Base-by-base conservation (phyloP, 1,140 invertebrate species). In the Lepidurus couesii region DNA sequence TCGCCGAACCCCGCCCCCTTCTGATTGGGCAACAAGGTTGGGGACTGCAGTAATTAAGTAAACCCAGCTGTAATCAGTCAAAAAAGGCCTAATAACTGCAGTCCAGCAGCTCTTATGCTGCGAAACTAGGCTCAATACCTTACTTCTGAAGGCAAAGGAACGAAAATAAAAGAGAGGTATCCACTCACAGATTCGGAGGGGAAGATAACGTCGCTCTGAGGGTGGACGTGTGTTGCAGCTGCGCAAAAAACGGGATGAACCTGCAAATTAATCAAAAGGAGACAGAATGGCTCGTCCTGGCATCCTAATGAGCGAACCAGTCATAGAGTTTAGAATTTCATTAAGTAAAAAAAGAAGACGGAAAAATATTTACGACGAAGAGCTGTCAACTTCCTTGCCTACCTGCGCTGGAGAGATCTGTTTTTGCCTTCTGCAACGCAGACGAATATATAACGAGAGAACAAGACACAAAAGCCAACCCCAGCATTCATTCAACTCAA, bases 31-130 rank as follows among this genome's bases (percentile, higher is more conserved):
- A 13, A 65, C 53, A 21, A 21, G 45, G 53, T 65, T 65, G 53
- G 53, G 53, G 53, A 65, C 53, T 65, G 53, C 53, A 65, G 53
- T 65, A 65, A 65, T 65, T 65, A 65, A 65, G 53, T 65, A 65
- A 34, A 65, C 53, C 21, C 53, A 65, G 53, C 53, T 65, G n/a
- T 65, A n/a, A 65, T n/a, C 53, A 13, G 53, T 13, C 13, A 13
- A 65, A 13, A 13, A 65, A 16, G 53, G 53, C 53, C 53, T 65
- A 65, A 65, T 65, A 65, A 65, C 53, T 65, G 53, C 53, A 65
- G 53, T 65, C 53, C 53, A 65, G 53, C 53, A 65, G 53, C 53
- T 21, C 21, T 47, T 4, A n/a, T n/a, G 53, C 53, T 65, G 53
- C 53, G 53, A 65, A 65, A 65, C 53, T 65, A 11, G 9, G 53